phyloP scores from a whole-genome alignment of 2,113 vertebrate species.

The Colossoma macropomum region DNA sequence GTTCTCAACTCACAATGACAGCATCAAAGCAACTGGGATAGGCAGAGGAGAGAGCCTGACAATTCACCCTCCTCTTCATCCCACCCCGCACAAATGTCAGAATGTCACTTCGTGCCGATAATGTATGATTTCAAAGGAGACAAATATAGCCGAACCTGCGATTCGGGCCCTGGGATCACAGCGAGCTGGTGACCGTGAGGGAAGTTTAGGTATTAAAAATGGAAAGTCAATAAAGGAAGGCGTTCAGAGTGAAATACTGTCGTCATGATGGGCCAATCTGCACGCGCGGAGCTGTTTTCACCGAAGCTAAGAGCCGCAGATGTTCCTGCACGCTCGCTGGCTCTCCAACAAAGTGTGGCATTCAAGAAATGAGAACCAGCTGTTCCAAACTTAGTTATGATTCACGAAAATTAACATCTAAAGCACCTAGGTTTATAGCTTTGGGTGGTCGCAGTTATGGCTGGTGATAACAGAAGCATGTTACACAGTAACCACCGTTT shows the following conservation, averaged over 20 bases:
- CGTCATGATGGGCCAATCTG: constrained; percentile 9
- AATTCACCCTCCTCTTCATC: not conserved
- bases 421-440: not conserved
- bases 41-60: constrained; percentile 20
- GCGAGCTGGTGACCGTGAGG: not conserved
- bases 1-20: constrained; percentile 32
- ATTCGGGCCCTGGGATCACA: not conserved
- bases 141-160: not conserved
- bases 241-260: not conserved
- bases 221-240: not conserved
- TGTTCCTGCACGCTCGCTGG: constrained; percentile 27
- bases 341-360: constrained; percentile 39
- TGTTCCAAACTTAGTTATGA: constrained; percentile 36
- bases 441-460: not conserved
- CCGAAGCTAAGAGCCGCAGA: constrained; percentile 19
- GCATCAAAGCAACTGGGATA: constrained; percentile 7
- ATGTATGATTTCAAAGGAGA: constrained; percentile 8
- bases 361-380: constrained; percentile 44
- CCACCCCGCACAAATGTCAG: not conserved
- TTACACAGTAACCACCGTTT: too few species aligned
- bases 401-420: constrained; percentile 14
- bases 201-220: constrained; percentile 1
- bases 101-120: not conserved
- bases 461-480: too few species aligned
- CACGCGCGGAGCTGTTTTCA: constrained; percentile 5